phyloP scores from a whole-genome alignment of 2,797 vertebrate genomes.

The Sebastes jordani region DNA sequence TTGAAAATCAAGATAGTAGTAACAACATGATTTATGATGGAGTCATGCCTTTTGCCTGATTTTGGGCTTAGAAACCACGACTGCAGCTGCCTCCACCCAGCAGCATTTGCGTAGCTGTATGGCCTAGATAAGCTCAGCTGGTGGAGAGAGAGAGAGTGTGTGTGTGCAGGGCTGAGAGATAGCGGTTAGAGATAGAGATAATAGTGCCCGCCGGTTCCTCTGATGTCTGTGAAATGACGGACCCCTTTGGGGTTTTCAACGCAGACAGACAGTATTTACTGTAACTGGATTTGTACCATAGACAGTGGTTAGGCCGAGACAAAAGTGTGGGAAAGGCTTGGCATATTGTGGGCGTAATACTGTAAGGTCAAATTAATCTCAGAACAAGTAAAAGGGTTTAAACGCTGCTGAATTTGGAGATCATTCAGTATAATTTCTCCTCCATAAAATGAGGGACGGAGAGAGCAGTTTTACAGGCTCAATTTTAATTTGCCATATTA shows the following conservation, averaged over 20 bases:
- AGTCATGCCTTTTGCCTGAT: slow-evolving; percentile 22
- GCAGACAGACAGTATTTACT: slow-evolving; percentile 31
- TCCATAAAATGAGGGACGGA: background rate
- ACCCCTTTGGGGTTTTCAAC: slow-evolving; percentile 54
- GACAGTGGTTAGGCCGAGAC: slow-evolving; percentile 21
- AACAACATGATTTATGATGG: slow-evolving; percentile 26
- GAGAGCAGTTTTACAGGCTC: background rate
- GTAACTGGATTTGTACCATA: slow-evolving; percentile 49
- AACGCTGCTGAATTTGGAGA: background rate
- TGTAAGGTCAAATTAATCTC: slow-evolving; percentile 47
- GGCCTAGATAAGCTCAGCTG: slow-evolving; percentile 62
- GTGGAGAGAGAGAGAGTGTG: slow-evolving; percentile 17
- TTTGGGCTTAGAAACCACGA: slow-evolving; percentile 19
- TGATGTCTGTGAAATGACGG: slow-evolving; percentile 63
- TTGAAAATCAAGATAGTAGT: slow-evolving; percentile 31
- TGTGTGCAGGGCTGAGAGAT: slow-evolving; percentile 47
- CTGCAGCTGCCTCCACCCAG: slow-evolving; percentile 32
- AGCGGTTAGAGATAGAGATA: slow-evolving; percentile 61
- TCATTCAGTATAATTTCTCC: slow-evolving; percentile 2
- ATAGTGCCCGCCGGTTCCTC: slow-evolving; percentile 49
- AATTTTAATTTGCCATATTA: background rate
- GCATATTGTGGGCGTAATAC: slow-evolving; percentile 40
- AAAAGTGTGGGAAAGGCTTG: slow-evolving; percentile 57
- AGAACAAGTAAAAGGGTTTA: slow-evolving; percentile 21
- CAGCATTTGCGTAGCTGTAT: slow-evolving; percentile 30